Conservation (phyloP, 2,797 vertebrate genomes). For the Acipenser oxyrinchus region DNA sequence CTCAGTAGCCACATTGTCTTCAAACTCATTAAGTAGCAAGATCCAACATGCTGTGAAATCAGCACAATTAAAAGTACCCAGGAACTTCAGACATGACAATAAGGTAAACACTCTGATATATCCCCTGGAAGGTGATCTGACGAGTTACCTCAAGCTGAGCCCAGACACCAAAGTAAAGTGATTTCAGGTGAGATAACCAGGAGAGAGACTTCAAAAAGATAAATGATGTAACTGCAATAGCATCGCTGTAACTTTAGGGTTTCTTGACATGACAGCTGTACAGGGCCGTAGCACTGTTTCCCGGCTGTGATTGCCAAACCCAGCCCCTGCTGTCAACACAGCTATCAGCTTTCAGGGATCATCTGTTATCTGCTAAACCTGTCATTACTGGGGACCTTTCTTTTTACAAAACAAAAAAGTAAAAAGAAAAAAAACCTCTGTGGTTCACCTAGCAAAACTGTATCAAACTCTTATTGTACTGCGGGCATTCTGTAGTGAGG, state of each 20-base stretch:
- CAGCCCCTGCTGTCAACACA: conserved; percentile 54
- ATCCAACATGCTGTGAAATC: neutral
- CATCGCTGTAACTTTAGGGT: conserved; percentile 40
- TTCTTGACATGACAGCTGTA: conserved; percentile 56
- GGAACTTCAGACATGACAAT: conserved; percentile 11
- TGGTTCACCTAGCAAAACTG: neutral
- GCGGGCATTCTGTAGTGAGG: conserved; percentile 21
- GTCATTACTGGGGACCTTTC: conserved; percentile 57
- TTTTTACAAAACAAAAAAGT: conserved; percentile 20
- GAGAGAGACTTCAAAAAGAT: conserved; percentile 38
- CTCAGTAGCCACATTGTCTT: conserved; percentile 7
- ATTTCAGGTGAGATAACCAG: conserved; percentile 34
- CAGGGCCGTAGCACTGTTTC: conserved; percentile 52
- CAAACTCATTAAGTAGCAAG: conserved; percentile 4
- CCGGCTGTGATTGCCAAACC: conserved; percentile 47
- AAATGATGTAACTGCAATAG: conserved; percentile 51
- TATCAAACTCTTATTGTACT: conserved; percentile 11
- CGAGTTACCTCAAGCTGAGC: conserved; percentile 33
- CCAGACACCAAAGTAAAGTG: conserved; percentile 40
- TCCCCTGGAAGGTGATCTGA: conserved; percentile 42
- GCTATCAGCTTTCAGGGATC: conserved; percentile 60
- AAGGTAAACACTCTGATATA: conserved; percentile 38
- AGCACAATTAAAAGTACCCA: neutral
- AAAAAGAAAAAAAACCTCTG: neutral
- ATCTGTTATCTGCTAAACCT: conserved; percentile 60